These are phyloP conservation scores for Orcinus orca DNA, from an alignment of 2,113 vertebrate genomes.

Conservation along the genomic window DNA sequence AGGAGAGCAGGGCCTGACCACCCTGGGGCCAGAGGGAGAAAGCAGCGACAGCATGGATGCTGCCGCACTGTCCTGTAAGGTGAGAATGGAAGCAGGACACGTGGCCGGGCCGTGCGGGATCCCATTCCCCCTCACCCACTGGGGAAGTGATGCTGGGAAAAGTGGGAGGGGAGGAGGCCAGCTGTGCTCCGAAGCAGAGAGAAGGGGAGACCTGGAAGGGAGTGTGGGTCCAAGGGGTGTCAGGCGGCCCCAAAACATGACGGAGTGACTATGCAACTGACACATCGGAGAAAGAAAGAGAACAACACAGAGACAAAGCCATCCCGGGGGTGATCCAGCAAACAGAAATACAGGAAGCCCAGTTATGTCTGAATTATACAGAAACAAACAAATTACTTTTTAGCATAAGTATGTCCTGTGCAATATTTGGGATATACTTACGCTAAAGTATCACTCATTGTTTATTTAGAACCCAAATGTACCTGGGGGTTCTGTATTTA, in stretches of 20 bases:
- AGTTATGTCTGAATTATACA: background rate
- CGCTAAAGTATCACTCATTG: accelerated
- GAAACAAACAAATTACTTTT: background rate
- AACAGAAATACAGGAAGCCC: no score
- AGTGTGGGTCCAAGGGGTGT: background rate
- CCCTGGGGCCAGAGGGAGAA: accelerated
- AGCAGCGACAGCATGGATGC: accelerated
- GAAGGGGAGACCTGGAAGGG: background rate
- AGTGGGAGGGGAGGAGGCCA: background rate
- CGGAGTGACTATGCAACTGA: accelerated
- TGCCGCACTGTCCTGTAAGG: accelerated
- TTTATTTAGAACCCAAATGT: background rate
- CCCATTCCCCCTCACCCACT: no score
- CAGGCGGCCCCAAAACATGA: accelerated
- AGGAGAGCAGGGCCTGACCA: background rate
- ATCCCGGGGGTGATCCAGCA: no score
- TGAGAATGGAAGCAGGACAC: background rate
- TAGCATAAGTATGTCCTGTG: background rate
- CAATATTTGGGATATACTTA: background rate
- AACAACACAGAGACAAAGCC: accelerated
- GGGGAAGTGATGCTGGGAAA: background rate
- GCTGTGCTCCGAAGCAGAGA: no score
- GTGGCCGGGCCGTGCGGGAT: background rate
- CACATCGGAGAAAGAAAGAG: accelerated
- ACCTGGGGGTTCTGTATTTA: no score